Evolutionary conservation across 2,888 invertebrate genomes (phyloP), one percentile per base, ranked within the genome.

Genomic region (Cryptophagus acutangulus): DNA sequence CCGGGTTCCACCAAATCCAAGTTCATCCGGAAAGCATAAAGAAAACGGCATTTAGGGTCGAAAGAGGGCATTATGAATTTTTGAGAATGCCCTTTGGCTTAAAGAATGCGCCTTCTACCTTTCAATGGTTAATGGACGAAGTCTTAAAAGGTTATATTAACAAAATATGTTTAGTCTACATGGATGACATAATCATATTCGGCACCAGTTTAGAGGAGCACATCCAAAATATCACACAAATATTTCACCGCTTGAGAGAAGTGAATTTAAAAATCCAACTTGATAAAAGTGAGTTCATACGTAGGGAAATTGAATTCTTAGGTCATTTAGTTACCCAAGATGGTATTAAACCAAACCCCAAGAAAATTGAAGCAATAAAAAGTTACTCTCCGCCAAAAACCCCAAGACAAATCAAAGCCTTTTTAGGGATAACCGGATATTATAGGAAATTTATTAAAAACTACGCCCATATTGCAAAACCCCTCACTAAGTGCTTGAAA

Each of bases 101-200:
- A 26, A n/a, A 13, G 12, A 26, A 26, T 13, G 3, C 26, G 9
- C 26, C 26, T 3, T 26, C 26, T 26, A 26, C 26, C 3, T 26
- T 26, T n/a, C 9, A 26, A 8, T 3, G 26, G 26, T 3, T 26
- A 3, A 26, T 26, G 26, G 26, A 26, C 26, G 26, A 26, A 26
- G 12, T 26, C 4, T 8, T 26, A 8, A 26, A 26, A 26, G 5
- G 26, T 9, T 31, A 36, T 17, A 33, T 39, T 8, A 25, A 45
- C 33, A 33, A 48, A 38, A 29, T 35, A 2, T 42, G 50, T 20
- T 31, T 43, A 3, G 43, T 48, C 12, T 50, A 50, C 30, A 31
- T 50, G 34, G 50, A 48, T 24, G 48, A 45, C 36, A 38, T 39
- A 31, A 36, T 43, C 5, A 42, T 49, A 18, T 49, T 44, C 35